phyloP scores from a whole-genome alignment of 1,140 invertebrate genomes.

The Solenopsis invicta region DNA sequence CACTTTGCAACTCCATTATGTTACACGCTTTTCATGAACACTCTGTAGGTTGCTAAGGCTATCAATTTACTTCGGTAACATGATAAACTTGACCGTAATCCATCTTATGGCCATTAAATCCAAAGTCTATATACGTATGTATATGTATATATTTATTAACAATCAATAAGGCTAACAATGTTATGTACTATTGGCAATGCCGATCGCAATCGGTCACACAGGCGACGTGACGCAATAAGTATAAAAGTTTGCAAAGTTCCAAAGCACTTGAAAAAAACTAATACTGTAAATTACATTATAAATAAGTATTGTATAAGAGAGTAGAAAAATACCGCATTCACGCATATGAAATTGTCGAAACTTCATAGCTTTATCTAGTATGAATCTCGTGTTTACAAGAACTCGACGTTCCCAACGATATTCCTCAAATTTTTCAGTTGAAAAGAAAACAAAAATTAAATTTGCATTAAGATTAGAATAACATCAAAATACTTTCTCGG shows the following conservation, averaged over 20 bases:
- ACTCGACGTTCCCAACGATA: neutral
- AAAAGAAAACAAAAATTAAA: neutral
- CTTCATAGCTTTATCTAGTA: conserved; percentile 2
- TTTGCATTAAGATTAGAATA: neutral
- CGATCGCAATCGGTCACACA: conserved; percentile 21
- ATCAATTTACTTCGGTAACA: conserved; percentile 45
- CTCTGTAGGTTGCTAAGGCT: neutral
- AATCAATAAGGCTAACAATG: conserved; percentile 53
- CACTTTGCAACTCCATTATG: neutral
- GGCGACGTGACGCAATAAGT: neutral
- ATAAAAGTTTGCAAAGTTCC: conserved; percentile 30
- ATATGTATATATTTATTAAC: conserved; percentile 58
- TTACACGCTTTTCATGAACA: conserved; percentile 15
- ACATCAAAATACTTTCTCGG: neutral
- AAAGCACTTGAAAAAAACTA: conserved; percentile 42
- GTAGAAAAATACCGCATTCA: conserved; percentile 8
- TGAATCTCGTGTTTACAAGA: conserved; percentile 36
- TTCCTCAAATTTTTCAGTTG: neutral
- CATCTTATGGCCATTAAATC: conserved; percentile 43
- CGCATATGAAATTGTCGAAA: neutral
- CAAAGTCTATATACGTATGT: conserved; percentile 1
- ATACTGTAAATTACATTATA: conserved; percentile 48
- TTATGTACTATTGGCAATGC: conserved; percentile 21
- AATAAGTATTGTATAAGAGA: conserved; percentile 40
- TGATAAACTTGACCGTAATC: conserved; percentile 21